Conservation (phyloP, 2,113 vertebrate species). For the Morone chrysops region DNA sequence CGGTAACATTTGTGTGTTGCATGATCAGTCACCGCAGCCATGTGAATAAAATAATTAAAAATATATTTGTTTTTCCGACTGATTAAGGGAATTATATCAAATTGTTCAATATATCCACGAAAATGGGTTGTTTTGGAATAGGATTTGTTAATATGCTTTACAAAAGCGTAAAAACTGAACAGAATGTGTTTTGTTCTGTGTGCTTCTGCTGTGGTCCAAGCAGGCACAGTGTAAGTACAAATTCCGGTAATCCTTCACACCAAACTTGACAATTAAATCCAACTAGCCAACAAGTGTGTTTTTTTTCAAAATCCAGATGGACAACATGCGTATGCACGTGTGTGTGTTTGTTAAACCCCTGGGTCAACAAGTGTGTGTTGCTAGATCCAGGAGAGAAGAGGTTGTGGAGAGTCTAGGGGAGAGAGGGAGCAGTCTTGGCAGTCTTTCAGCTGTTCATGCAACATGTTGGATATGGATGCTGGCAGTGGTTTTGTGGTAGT, state of each 20-base stretch:
- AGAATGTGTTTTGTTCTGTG: slow-evolving; percentile 1
- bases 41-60: not conserved
- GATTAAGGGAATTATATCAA: not conserved
- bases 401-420: not conserved
- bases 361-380: slow-evolving; percentile 4
- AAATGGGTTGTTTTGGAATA: not conserved
- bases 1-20: not conserved
- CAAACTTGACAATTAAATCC: slow-evolving; percentile 5
- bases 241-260: slow-evolving; percentile 13
- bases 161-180: slow-evolving; percentile 1
- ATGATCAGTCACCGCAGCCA: not conserved
- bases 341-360: not conserved
- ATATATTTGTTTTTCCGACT: no score
- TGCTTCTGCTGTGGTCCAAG: not conserved
- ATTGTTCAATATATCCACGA: not conserved
- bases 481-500: not conserved
- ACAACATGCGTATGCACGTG: not conserved
- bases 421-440: not conserved
- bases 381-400: slow-evolving; percentile 7
- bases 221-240: slow-evolving; percentile 12
- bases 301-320: slow-evolving; percentile 1
- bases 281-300: not conserved
- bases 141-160: not conserved
- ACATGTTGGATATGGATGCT: not conserved
- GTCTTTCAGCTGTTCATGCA: slow-evolving; percentile 1